Percentiles rank a stretch among this genome's conserved stretches.
Evolutionary conservation across 1,140 invertebrate species (phyloP).

Genomic region (Elysia chlorotica): DNA sequence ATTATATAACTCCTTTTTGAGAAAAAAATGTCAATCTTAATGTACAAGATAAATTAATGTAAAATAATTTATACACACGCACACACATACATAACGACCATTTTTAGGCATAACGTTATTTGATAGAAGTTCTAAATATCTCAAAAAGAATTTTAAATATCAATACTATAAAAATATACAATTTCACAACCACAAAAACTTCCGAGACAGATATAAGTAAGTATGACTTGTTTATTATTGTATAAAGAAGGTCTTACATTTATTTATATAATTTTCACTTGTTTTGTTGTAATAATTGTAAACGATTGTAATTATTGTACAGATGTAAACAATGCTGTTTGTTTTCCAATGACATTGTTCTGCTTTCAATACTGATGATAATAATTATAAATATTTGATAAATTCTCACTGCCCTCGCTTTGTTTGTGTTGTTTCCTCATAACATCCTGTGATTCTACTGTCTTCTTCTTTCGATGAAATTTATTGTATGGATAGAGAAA

Average conservation of each 20-base stretch:
- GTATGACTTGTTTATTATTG: background rate
- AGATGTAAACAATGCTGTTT: too few species aligned
- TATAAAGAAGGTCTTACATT: background rate
- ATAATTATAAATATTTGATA: too few species aligned
- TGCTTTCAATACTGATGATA: background rate
- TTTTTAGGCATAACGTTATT: background rate
- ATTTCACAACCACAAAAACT: background rate
- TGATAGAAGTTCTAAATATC: too few species aligned
- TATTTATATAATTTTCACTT: background rate
- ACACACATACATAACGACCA: background rate
- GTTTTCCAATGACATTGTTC: too few species aligned
- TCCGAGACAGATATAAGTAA: background rate
- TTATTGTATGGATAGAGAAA: background rate
- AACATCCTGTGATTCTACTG: too few species aligned
- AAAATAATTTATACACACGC: background rate
- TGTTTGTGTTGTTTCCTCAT: too few species aligned
- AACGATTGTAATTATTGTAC: too few species aligned
- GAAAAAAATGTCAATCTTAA: too few species aligned
- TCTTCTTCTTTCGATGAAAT: background rate
- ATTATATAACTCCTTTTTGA: too few species aligned
- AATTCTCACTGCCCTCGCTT: too few species aligned
- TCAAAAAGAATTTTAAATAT: too few species aligned
- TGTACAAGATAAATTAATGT: background rate
- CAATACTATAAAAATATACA: background rate
- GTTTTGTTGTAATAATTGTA: too few species aligned